A percentile compares a stretch with the other conserved stretches of the same genome.
phyloP scores from a whole-genome alignment of 1,140 invertebrate genomes.

The Zaprionus tsacasi region DNA sequence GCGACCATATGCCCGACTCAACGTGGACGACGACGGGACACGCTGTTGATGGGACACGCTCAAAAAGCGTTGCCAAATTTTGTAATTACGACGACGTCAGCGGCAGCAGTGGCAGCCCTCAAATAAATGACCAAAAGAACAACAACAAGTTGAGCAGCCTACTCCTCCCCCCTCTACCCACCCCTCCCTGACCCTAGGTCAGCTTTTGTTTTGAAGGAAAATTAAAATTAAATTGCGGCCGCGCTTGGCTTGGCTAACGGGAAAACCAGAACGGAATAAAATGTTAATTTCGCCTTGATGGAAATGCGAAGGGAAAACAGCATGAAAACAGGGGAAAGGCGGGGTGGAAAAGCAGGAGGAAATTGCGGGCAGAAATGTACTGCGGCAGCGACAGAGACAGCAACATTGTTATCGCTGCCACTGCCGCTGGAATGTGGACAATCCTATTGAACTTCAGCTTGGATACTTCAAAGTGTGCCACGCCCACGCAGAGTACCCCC shows the following conservation, averaged over 20 bases:
- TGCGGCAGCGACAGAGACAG: not conserved
- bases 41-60: slow-evolving; percentile 46
- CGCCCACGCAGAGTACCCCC: not conserved
- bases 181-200: not conserved
- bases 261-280: slow-evolving; percentile 30
- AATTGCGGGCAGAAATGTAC: not conserved
- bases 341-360: not conserved
- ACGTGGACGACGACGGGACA: slow-evolving; percentile 34
- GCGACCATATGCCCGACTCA: not conserved
- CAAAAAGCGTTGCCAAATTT: slow-evolving; percentile 59
- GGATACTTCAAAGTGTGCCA: slow-evolving; percentile 9
- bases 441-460: slow-evolving; percentile 1
- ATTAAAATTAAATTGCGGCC: slow-evolving; percentile 72
- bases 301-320: slow-evolving; percentile 1
- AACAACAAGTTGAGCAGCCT: slow-evolving; percentile 11
- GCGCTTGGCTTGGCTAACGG: slow-evolving; percentile 48
- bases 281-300: slow-evolving; percentile 42
- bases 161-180: not conserved
- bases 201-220: slow-evolving; percentile 30
- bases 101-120: slow-evolving; percentile 55
- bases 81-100: slow-evolving; percentile 76
- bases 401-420: slow-evolving; percentile 13
- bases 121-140: slow-evolving; percentile 77
- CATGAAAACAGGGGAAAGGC: too few species aligned
- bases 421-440: not conserved